Evolutionary conservation across 2,113 vertebrate genomes (phyloP), one percentile per base, ranked within the genome.

Genomic region (Semicossyphus pulcher): DNA sequence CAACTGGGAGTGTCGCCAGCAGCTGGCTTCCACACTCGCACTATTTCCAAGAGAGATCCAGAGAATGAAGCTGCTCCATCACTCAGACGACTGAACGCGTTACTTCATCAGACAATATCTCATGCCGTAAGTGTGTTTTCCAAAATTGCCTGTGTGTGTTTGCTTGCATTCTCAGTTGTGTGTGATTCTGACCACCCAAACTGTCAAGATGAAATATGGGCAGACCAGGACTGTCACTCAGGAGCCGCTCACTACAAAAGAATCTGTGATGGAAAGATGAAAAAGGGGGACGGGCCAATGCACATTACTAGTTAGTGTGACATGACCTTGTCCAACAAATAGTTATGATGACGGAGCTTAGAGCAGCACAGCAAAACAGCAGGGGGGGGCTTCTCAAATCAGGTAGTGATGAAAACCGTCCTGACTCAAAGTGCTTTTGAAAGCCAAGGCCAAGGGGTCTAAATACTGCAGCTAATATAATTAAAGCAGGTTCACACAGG

Each of bases 381-480:
- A 1, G 72, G 52, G 80, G n/a, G 67, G 66, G 51, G 20, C 49
- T n/a, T 73, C 54, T 64, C 48, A 85, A 79, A 87, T 89, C 81
- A 86, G 70, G 63, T 77, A 70, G 88, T 83, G 85, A 91, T 91
- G 90, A 91, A 89, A 91, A 80, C 58, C 47, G 18, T 79, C 73
- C 80, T 74, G 76, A 69, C 65, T 78, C 63, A 82, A 80, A 87
- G 81, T 85, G 83, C 77, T 86, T 86, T 72, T 88, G 81, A 85
- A 89, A 86, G 81, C 76, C 74, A 71, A 81, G 71, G 86, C 62
- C 84, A 86, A 84, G 53, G 63, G 90, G 76, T 88, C 84, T 76
- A 78, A 88, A 85, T 71, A 77, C 86, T 83, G 79, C 49, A 65
- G 82, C 81, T 89, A 84, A 85, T 87, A 83, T 87, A 90, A 92